Percentiles rank a stretch among this genome's conserved stretches.
Evolutionary conservation across 2,113 vertebrate genomes (phyloP).

Genomic region (Oxygymnocypris stewartii): DNA sequence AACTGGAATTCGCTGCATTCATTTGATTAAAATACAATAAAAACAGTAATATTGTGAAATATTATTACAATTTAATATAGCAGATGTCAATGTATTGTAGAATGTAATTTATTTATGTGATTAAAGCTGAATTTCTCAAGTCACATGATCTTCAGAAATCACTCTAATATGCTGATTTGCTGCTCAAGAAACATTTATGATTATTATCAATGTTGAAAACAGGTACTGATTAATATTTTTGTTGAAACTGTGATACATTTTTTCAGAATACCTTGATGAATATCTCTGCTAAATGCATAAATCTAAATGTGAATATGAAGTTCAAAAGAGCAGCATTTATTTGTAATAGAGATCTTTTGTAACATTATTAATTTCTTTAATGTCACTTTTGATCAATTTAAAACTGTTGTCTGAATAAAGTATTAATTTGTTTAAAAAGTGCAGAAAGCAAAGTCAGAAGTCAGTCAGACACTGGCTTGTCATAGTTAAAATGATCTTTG

Average conservation of each 20-base stretch:
- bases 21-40: not conserved
- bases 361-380: not conserved
- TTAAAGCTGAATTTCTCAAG: not conserved
- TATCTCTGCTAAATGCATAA: no score
- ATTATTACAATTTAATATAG: not conserved
- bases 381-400: not conserved
- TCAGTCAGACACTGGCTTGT: no score
- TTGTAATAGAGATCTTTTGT: not conserved
- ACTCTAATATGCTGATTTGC: not conserved
- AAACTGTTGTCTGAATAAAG: no score
- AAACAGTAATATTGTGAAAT: not conserved
- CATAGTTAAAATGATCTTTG: not conserved
- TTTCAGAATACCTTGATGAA: no score
- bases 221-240: not conserved
- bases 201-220: not conserved
- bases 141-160: slow-evolving; percentile 3
- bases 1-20: not conserved
- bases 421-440: not conserved
- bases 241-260: not conserved
- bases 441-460: no score
- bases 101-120: not conserved
- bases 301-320: no score
- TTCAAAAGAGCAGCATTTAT: not conserved
- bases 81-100: not conserved
- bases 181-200: not conserved